Percentiles rank a stretch among this genome's conserved stretches.
These are phyloP conservation scores for Telenomus remus DNA, from an alignment of 1,140 invertebrate species.

Conservation along the genomic window DNA sequence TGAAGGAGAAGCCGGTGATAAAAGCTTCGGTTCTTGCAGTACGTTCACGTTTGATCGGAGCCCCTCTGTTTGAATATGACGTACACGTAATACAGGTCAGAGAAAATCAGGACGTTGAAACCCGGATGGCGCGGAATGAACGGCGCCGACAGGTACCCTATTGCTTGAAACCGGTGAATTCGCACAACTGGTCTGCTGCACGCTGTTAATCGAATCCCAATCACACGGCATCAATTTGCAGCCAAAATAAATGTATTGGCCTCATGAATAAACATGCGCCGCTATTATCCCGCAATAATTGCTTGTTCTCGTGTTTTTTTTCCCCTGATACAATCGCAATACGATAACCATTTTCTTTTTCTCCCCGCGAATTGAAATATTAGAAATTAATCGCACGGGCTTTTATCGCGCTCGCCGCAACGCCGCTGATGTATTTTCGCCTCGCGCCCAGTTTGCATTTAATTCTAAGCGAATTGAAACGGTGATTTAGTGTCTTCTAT, in stretches of 20 bases:
- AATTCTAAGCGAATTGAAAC: too few species aligned
- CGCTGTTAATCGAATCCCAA: constrained; percentile 14
- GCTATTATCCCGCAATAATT: too few species aligned
- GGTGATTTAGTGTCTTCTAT: too few species aligned
- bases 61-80: constrained; percentile 11
- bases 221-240: constrained; percentile 8
- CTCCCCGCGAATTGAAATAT: too few species aligned
- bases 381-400: too few species aligned
- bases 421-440: too few species aligned
- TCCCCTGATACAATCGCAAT: too few species aligned
- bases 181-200: constrained; percentile 7
- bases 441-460: too few species aligned
- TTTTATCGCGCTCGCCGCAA: too few species aligned
- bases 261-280: background rate
- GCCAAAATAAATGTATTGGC: constrained; percentile 5
- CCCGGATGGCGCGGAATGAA: constrained; percentile 6
- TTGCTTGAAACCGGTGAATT: constrained; percentile 6
- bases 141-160: constrained; percentile 5
- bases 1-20: background rate
- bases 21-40: background rate
- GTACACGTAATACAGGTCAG: constrained; percentile 8
- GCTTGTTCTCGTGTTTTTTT: too few species aligned
- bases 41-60: background rate
- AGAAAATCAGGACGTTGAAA: constrained; percentile 18
- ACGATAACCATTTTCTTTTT: too few species aligned